Evolutionary conservation across 2,113 vertebrate genomes (phyloP).

Genomic region (Andinoacara biseriatus): DNA sequence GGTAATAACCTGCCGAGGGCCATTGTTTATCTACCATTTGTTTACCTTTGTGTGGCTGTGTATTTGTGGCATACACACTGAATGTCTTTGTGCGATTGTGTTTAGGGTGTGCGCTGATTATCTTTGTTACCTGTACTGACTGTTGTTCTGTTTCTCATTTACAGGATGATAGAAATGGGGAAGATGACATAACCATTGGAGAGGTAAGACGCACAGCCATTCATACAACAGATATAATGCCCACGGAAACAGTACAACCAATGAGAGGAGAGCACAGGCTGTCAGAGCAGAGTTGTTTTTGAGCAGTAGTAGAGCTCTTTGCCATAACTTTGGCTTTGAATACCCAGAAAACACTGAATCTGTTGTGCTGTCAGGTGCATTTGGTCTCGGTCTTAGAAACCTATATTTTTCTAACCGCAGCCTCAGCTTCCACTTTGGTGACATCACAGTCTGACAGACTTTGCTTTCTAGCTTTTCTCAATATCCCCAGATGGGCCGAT

Average conservation of each 20-base stretch:
- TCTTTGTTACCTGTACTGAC: neutral
- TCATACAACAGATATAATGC: too few species aligned
- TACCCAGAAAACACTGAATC: neutral
- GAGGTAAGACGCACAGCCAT: too few species aligned
- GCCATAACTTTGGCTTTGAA: neutral
- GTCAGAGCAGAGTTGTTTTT: too few species aligned
- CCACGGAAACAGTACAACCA: too few species aligned
- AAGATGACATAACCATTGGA: too few species aligned
- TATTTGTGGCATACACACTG: neutral
- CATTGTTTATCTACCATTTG: neutral
- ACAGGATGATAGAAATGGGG: too few species aligned
- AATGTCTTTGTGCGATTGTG: too few species aligned
- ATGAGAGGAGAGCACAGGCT: too few species aligned
- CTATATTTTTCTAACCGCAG: neutral
- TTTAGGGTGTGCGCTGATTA: neutral
- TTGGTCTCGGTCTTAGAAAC: neutral
- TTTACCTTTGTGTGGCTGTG: constrained; percentile 7
- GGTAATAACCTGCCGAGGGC: neutral
- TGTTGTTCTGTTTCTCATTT: neutral
- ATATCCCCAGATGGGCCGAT: constrained; percentile 45
- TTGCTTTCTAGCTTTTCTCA: constrained; percentile 39
- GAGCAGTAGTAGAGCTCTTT: neutral
- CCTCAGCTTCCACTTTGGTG: constrained; percentile 5
- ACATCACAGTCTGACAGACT: constrained; percentile 20
- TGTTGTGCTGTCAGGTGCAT: neutral